These are phyloP conservation scores for Metallyticus violacea DNA, from an alignment of 2,888 invertebrate species.

Conservation along the genomic window DNA sequence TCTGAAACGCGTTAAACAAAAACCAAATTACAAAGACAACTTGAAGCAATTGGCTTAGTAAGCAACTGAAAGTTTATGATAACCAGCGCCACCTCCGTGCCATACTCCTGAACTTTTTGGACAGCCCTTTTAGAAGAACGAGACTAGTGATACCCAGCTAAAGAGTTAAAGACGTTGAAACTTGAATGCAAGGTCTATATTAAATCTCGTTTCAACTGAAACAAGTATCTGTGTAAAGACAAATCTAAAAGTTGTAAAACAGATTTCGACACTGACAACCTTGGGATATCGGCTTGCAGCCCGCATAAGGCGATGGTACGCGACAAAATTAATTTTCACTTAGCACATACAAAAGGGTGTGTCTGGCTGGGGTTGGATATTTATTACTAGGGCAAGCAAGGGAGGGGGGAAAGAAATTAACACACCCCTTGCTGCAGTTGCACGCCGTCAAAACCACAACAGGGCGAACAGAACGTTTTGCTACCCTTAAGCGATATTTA, in stretches of 20 bases:
- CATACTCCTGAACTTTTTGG: no score
- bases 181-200: no score
- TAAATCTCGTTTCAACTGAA: neutral
- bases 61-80: no score
- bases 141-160: neutral
- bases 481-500: neutral
- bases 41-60: no score
- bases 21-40: no score
- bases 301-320: neutral
- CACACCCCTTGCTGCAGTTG: neutral
- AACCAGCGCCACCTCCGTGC: no score
- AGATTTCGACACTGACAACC: neutral
- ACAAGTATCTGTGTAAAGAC: neutral
- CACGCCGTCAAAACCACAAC: neutral
- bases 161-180: neutral
- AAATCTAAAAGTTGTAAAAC: neutral
- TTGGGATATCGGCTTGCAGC: neutral
- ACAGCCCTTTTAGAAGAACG: neutral
- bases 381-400: neutral
- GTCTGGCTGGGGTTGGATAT: neutral
- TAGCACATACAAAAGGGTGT: neutral
- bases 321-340: neutral
- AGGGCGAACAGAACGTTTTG: neutral
- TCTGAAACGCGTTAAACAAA: no score
- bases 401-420: neutral